These are phyloP conservation scores for Callyntrura guangdongensis DNA, from an alignment of 2,888 invertebrate genomes.

Conservation along the genomic window DNA sequence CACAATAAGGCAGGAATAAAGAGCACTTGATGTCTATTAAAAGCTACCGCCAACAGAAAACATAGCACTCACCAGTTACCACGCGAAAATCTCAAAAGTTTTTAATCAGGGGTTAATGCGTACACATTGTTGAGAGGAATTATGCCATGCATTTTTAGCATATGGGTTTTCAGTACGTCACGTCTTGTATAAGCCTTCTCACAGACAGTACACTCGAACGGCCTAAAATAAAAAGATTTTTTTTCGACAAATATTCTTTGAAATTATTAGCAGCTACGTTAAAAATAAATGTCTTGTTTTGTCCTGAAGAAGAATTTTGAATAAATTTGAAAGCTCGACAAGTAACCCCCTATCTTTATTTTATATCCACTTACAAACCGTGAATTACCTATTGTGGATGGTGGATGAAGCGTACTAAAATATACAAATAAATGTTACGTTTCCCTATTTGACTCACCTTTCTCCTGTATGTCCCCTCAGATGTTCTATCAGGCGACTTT, in stretches of 20 bases:
- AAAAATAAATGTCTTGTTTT: too few relatives aligned
- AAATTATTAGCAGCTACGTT: too few relatives aligned
- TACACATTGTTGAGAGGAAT: too few relatives aligned
- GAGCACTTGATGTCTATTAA: conserved; percentile 3
- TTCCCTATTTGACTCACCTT: conserved; percentile 3
- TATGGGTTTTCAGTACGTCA: conserved; percentile 68
- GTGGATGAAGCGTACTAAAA: too few relatives aligned
- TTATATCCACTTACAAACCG: too few relatives aligned
- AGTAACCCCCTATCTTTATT: too few relatives aligned
- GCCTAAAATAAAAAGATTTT: conserved; percentile 25
- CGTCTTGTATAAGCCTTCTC: conserved; percentile 68
- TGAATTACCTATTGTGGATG: too few relatives aligned
- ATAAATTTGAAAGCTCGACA: too few relatives aligned
- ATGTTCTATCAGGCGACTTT: conserved; percentile 68
- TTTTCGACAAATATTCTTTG: too few relatives aligned
- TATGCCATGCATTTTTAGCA: conserved; percentile 70
- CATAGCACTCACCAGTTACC: not conserved
- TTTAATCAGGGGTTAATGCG: conserved; percentile 15
- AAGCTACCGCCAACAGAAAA: not conserved
- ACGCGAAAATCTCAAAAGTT: not conserved
- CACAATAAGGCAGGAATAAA: conserved; percentile 12
- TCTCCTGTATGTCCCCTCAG: conserved; percentile 51
- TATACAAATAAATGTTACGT: too few relatives aligned
- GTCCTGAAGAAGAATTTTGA: too few relatives aligned
- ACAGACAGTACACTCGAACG: conserved; percentile 62